A percentile compares a stretch with the other conserved stretches of the same genome.
Conservation (phyloP, 1,140 invertebrate species). For the Euura lappo region DNA sequence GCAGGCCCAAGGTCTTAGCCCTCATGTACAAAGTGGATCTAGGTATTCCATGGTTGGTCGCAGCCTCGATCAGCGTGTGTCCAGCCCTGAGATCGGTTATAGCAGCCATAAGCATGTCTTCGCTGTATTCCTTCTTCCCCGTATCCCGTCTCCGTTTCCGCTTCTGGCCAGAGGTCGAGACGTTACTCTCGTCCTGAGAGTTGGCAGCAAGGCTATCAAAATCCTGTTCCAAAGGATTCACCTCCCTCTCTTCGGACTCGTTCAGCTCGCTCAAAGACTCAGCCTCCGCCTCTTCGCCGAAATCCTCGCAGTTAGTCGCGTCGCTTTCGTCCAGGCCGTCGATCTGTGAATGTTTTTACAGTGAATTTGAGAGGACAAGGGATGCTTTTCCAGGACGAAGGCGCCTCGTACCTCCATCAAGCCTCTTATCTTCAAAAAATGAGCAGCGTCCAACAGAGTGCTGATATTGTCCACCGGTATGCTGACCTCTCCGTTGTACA, state of each 20-base stretch:
- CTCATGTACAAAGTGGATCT: slow-evolving; percentile 60
- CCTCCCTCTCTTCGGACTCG: slow-evolving; percentile 29
- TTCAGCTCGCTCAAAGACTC: slow-evolving; percentile 21
- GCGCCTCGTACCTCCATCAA: slow-evolving; percentile 56
- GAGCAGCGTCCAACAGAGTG: slow-evolving; percentile 59
- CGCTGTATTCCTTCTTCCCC: slow-evolving; percentile 51
- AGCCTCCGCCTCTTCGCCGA: slow-evolving; percentile 22
- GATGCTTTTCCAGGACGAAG: background rate
- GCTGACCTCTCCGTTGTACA: slow-evolving; percentile 66
- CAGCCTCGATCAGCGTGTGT: slow-evolving; percentile 52
- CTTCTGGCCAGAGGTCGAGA: slow-evolving; percentile 21
- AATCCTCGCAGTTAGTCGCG: slow-evolving; percentile 18
- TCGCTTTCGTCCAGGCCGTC: slow-evolving; percentile 43
- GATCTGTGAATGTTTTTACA: slow-evolving; percentile 33
- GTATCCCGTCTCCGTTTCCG: slow-evolving; percentile 45
- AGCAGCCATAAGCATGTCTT: slow-evolving; percentile 52
- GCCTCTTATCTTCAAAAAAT: slow-evolving; percentile 60
- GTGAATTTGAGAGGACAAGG: background rate
- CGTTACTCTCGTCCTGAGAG: slow-evolving; percentile 16
- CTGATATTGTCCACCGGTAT: slow-evolving; percentile 58
- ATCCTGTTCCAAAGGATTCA: slow-evolving; percentile 22
- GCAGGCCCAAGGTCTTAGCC: slow-evolving; percentile 55
- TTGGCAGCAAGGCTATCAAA: slow-evolving; percentile 21
- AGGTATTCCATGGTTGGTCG: slow-evolving; percentile 55
- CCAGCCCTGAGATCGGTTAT: slow-evolving; percentile 54